These are phyloP conservation scores for Lamprotornis superbus DNA, from an alignment of 2,113 vertebrate species.

Conservation along the genomic window DNA sequence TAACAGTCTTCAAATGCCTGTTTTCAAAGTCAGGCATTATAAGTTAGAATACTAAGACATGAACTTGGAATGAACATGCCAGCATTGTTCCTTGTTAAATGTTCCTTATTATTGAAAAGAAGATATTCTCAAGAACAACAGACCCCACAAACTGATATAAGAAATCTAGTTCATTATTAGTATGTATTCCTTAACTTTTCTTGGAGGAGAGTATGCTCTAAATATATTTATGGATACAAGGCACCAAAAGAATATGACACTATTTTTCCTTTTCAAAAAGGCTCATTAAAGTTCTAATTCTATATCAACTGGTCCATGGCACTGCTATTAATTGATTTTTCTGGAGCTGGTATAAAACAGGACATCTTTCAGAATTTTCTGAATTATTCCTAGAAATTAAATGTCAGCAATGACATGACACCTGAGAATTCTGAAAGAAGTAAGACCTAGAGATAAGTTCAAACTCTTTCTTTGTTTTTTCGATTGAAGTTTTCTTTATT, in stretches of 20 bases:
- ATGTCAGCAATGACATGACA: not conserved
- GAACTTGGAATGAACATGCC: not conserved
- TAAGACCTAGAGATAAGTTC: not conserved
- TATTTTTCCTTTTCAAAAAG: not conserved
- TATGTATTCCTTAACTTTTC: not conserved
- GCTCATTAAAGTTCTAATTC: not conserved
- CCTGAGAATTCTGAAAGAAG: not conserved
- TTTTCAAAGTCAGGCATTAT: not conserved
- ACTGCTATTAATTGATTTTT: not conserved
- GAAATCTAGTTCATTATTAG: not conserved
- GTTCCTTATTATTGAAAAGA: not conserved
- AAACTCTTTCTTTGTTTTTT: not conserved
- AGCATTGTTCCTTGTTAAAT: not conserved
- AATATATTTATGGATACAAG: not conserved
- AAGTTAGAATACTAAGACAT: not conserved
- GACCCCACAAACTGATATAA: not conserved
- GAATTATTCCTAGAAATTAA: not conserved
- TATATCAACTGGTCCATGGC: fast-evolving
- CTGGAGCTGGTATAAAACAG: not conserved
- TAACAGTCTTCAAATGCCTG: not conserved
- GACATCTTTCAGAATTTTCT: not conserved
- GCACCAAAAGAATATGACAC: not conserved
- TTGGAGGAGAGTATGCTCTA: not conserved
- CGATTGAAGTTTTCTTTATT: not conserved
- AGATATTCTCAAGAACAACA: not conserved